Evolutionary conservation across 2,888 invertebrate genomes (phyloP).

Genomic region (Neoascia interrupta): DNA sequence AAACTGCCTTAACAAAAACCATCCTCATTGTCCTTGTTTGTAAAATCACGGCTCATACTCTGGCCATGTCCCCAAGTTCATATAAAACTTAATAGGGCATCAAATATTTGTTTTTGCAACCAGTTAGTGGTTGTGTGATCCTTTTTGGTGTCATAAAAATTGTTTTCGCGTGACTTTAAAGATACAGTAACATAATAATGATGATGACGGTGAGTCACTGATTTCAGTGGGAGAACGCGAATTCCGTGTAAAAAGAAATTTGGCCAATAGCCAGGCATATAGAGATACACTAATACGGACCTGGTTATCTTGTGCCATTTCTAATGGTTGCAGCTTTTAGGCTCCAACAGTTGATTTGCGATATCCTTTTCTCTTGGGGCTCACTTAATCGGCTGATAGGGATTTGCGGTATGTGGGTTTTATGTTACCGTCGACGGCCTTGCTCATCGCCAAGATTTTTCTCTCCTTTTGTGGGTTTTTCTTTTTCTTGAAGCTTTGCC

Average conservation of each 20-base stretch:
- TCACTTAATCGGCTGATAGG: constrained; percentile 40
- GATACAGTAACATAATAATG: constrained; percentile 24
- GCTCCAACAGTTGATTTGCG: constrained; percentile 43
- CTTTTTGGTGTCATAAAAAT: constrained; percentile 23
- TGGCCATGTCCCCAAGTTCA: no score
- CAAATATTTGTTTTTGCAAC: constrained; percentile 52
- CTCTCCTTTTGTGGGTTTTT: no score
- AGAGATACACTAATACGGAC: no score
- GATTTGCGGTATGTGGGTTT: constrained; percentile 25
- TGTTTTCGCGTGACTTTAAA: constrained; percentile 43
- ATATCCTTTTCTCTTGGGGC: constrained; percentile 44
- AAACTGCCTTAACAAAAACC: constrained; percentile 4
- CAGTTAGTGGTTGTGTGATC: background rate
- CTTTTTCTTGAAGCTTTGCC: constrained; percentile 6
- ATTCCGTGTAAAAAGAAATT: background rate
- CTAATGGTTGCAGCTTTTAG: background rate
- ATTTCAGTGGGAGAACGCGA: background rate
- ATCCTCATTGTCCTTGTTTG: background rate
- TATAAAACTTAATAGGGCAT: constrained; percentile 42
- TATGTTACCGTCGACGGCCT: constrained; percentile 45
- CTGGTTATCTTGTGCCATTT: no score
- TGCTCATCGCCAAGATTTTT: constrained; percentile 30
- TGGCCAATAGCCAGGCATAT: constrained; percentile 37
- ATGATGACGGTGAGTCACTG: constrained; percentile 41
- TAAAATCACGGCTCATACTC: no score